A percentile compares a stretch with the other conserved stretches of the same genome.
Conservation (phyloP, 2,888 invertebrate genomes). For the Acanthosepion lycidas region DNA sequence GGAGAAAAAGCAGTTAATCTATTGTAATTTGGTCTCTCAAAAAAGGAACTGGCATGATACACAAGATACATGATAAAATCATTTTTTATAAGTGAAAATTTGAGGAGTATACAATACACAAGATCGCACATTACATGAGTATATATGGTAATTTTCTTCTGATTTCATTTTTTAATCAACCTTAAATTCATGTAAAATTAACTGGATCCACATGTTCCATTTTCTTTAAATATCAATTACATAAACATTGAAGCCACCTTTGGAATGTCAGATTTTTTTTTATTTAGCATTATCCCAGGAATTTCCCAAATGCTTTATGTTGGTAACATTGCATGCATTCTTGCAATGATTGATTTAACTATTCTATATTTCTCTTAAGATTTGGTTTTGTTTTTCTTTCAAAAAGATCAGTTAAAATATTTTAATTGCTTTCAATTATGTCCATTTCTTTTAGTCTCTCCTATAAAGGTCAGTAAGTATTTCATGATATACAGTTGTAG, state of each 20-base stretch:
- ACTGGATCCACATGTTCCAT: background rate
- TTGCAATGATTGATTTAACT: background rate
- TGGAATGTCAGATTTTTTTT: background rate
- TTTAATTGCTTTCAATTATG: background rate
- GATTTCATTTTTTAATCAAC: background rate
- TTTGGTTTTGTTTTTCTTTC: background rate
- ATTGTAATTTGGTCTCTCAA: too few species aligned
- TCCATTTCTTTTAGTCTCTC: background rate
- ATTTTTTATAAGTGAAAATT: too few species aligned
- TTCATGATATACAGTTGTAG: background rate
- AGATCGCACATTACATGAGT: too few species aligned
- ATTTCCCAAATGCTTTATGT: background rate
- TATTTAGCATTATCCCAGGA: background rate
- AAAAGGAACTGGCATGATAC: too few species aligned
- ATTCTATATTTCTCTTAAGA: background rate
- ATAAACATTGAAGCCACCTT: background rate
- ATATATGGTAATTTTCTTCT: background rate
- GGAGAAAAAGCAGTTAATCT: too few species aligned
- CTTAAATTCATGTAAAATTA: background rate
- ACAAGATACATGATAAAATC: too few species aligned
- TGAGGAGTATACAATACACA: too few species aligned
- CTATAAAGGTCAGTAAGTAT: too few species aligned
- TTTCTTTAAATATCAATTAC: slow-evolving; percentile 11
- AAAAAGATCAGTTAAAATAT: background rate
- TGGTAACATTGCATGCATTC: background rate